Conservation (phyloP, 2,797 vertebrate genomes). For the Falco rusticolus region DNA sequence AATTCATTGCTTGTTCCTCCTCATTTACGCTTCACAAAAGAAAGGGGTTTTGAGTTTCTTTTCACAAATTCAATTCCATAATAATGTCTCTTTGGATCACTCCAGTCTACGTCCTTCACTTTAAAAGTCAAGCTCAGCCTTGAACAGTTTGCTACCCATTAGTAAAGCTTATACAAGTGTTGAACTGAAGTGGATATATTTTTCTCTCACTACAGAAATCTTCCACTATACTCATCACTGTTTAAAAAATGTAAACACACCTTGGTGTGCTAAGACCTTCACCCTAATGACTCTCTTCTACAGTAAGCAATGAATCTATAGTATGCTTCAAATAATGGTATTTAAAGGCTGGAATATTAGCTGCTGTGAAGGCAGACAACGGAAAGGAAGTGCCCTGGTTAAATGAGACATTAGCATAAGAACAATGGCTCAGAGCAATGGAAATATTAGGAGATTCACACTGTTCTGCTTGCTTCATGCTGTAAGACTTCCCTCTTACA, state of each 20-base stretch:
- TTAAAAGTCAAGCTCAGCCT: background rate
- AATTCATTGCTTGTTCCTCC: background rate
- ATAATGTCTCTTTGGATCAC: background rate
- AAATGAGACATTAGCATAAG: background rate
- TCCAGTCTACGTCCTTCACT: background rate
- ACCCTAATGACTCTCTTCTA: background rate
- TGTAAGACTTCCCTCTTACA: background rate
- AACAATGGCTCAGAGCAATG: background rate
- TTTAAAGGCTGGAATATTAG: background rate
- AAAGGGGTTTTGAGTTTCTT: background rate
- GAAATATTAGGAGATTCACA: background rate
- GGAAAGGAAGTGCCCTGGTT: background rate
- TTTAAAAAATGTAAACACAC: background rate
- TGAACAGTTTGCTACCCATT: background rate
- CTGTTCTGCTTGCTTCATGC: fast-evolving
- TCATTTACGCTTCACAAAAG: background rate
- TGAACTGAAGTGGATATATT: background rate
- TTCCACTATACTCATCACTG: background rate
- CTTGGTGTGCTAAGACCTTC: background rate
- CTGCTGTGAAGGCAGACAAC: background rate
- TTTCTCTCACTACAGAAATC: background rate
- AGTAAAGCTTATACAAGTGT: background rate
- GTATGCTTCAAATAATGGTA: background rate
- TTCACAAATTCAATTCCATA: background rate
- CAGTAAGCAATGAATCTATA: background rate